phyloP scores from a whole-genome alignment of 2,888 invertebrate species.

The Macrophya annulata region DNA sequence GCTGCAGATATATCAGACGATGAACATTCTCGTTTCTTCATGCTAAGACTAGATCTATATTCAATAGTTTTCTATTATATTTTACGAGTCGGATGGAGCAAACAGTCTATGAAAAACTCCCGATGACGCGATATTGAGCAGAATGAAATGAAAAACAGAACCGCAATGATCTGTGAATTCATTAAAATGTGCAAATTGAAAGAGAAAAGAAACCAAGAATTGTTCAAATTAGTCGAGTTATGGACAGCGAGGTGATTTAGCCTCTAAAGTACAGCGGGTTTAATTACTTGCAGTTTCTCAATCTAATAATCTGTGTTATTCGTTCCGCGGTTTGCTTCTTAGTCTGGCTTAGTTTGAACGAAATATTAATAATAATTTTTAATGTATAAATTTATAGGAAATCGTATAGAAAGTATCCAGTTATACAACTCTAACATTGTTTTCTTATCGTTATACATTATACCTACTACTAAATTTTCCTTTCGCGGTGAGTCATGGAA shows the following conservation, averaged over 20 bases:
- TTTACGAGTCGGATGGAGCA: neutral
- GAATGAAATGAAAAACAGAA: neutral
- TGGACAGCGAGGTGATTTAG: neutral
- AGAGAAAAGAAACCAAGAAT: neutral
- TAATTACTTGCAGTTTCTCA: neutral
- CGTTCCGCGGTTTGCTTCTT: slow-evolving; percentile 7
- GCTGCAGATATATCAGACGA: neutral
- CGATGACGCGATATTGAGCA: neutral
- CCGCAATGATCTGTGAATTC: neutral
- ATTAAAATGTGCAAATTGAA: neutral
- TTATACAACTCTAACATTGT: neutral
- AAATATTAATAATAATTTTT: slow-evolving; percentile 28
- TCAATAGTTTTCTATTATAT: neutral
- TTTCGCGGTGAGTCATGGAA: slow-evolving; percentile 6
- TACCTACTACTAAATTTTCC: neutral
- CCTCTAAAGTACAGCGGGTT: neutral
- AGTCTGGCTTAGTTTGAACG: neutral
- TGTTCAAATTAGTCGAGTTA: neutral
- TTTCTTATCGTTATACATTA: slow-evolving; percentile 3
- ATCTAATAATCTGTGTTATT: neutral
- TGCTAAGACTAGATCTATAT: neutral
- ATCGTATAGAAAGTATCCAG: slow-evolving; percentile 14
- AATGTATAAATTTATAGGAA: neutral
- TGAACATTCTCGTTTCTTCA: slow-evolving; percentile 22
- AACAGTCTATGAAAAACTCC: neutral